Conservation (phyloP, 2,888 invertebrate genomes). For the Orthosia gracilis region DNA sequence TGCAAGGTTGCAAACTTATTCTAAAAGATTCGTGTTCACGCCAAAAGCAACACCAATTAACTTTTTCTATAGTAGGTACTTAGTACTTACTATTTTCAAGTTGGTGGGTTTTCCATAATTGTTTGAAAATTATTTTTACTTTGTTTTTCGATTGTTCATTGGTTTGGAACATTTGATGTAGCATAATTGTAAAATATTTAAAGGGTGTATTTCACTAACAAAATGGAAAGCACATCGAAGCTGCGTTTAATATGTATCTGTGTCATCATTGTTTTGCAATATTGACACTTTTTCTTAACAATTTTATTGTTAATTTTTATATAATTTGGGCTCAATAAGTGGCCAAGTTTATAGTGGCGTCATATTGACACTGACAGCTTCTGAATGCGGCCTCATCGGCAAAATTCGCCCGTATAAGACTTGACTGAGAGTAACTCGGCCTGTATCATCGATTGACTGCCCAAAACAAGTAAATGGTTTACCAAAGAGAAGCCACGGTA, state of each 20-base stretch:
- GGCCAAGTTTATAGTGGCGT: too few relatives aligned
- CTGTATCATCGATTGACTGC: not conserved
- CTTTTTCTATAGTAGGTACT: constrained; percentile 17
- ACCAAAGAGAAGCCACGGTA: not conserved
- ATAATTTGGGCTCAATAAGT: too few relatives aligned
- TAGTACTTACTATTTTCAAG: constrained; percentile 2
- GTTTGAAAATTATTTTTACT: not conserved
- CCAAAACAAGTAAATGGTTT: not conserved
- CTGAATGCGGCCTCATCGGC: not conserved
- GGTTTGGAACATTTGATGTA: not conserved
- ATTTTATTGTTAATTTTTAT: too few relatives aligned
- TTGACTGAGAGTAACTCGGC: not conserved
- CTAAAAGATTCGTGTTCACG: constrained; percentile 53
- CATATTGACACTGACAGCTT: not conserved
- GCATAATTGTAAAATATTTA: not conserved
- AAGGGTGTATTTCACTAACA: not conserved
- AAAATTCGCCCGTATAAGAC: not conserved
- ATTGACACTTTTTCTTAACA: not conserved
- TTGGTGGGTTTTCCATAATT: not conserved
- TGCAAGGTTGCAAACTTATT: constrained; percentile 33
- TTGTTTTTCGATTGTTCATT: not conserved
- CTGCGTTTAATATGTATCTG: not conserved
- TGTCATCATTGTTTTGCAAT: not conserved
- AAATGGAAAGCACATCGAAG: not conserved
- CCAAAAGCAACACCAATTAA: constrained; percentile 63